Base-by-base conservation (phyloP, 2,888 invertebrate species). In the Mycalesis mineus region DNA sequence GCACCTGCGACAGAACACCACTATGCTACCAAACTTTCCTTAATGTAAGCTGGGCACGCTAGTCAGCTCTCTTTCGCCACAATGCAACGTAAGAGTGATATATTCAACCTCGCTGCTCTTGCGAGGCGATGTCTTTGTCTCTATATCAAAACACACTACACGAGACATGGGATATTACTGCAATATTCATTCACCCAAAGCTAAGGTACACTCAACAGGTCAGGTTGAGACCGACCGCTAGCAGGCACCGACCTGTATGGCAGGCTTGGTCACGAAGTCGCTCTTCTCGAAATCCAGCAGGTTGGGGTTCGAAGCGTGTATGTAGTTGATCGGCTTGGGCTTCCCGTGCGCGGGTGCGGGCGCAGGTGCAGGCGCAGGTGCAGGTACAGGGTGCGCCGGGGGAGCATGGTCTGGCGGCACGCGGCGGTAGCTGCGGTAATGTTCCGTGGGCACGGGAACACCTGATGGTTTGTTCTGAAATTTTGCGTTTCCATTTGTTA, bases 361-460 rank as follows among this genome's bases (percentile, higher is more conserved):
- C 28, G 55, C 15, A 17, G 36, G 22, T n/a, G n/a, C n/a, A n/a
- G n/a, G n/a, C n/a, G n/a, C n/a, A n/a, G 22, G 22, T 22, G 22
- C 22, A 5, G n/a, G n/a, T n/a, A n/a, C 5, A 4, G 22, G 22
- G 22, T 22, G 45, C 4, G 41, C 42, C 40, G 52, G 22, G 54
- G 50, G 41, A 11, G 55, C 49, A 62, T 62, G 57, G 64, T 50
- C 39, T 58, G 69, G 57, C 44, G 70, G 57, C 45, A 50, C 62
- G 65, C 65, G 65, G 47, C 64, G 62, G 63, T 60, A 63, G 63
- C 63, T 66, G 66, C 92, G 89, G 59, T 91, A 93, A 73, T 93
- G 92, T 68, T 94, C 94, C 0, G 95, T 95, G 31, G 95, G 95
- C 44, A 95, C 94, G 0, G 95, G 95, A 56, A 93, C 91, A 54